Evolutionary conservation across 1,140 invertebrate species (phyloP).

Genomic region (Agrypnia vestita): DNA sequence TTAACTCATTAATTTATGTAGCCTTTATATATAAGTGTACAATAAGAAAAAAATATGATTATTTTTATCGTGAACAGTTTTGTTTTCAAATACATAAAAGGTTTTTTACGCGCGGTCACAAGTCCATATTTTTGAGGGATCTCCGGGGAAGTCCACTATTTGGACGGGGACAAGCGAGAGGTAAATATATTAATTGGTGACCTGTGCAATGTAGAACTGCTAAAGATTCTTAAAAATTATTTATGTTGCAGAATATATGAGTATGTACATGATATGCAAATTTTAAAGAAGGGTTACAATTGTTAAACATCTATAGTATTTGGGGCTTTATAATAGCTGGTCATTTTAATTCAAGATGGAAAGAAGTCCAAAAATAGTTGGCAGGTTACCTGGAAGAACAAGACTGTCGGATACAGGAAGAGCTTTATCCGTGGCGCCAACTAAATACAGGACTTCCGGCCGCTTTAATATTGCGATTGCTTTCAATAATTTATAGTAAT

Average conservation of each 20-base stretch:
- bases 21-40: neutral
- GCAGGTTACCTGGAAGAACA: slow-evolving; percentile 10
- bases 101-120: too few species aligned
- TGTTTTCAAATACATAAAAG: too few species aligned
- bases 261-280: neutral
- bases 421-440: slow-evolving; percentile 63
- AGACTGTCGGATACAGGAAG: slow-evolving; percentile 59
- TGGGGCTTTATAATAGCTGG: neutral
- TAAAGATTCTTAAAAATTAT: neutral
- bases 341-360: too few species aligned
- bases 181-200: slow-evolving; percentile 55
- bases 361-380: neutral
- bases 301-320: neutral
- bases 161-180: slow-evolving; percentile 53
- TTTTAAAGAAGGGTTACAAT: neutral
- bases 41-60: too few species aligned
- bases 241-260: too few species aligned
- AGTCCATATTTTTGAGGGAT: slow-evolving; percentile 66
- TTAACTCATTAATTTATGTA: too few species aligned
- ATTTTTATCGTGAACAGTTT: too few species aligned
- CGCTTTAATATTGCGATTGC: slow-evolving; percentile 62
- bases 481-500: slow-evolving; percentile 62
- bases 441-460: slow-evolving; percentile 63
- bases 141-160: slow-evolving; percentile 61
- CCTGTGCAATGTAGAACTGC: slow-evolving; percentile 37